Evolutionary conservation across 2,888 invertebrate genomes (phyloP), one percentile per base, ranked within the genome.

Genomic region (Caenorhabditis imperialis): DNA sequence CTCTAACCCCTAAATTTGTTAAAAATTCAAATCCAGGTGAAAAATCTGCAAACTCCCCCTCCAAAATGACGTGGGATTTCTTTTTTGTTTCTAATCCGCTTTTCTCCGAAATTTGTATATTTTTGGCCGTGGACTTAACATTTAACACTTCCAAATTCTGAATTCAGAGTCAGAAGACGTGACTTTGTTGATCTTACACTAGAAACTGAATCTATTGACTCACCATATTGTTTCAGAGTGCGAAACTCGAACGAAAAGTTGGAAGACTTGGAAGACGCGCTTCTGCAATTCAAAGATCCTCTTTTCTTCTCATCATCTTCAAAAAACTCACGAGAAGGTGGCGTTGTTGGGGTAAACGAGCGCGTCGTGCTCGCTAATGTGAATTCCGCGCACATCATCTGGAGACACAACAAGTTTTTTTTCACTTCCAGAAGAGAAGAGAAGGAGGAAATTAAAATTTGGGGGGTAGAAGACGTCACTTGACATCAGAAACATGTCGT

Each of bases 181-280:
- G 58, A 37, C 30, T 47, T 38, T 58, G 37, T 47, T 47, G 37
- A 58, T 58, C 45, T 45, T 58, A n/a, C 14, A 14, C 23, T 37
- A 3, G 45, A 30, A 27, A 20, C 25, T 22, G 33, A 40, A n/a
- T 35, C 45, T 44, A 3, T 8, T 27, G 18, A 45, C 62, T 53
- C 55, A 69, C 74, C 69, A 47, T 42, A 69, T 62, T 60, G 54
- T 44, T 65, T 69, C 25, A 74, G 40, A 20, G 80, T 67, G 4
- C 74, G 61, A 35, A 80, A 77, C 50, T 77, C 77, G 51, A 82
- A 73, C 16, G 75, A 71, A 57, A 82, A 76, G 62, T 72, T 72
- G 10, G 76, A 72, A n/a, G 37, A 35, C 35, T 67, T 61, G 16
- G 77, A 57, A 7, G 69, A 63, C 18, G 54, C 27, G n/a, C 27